Base-by-base conservation (phyloP, 2,888 invertebrate species). In the Cancer borealis region DNA sequence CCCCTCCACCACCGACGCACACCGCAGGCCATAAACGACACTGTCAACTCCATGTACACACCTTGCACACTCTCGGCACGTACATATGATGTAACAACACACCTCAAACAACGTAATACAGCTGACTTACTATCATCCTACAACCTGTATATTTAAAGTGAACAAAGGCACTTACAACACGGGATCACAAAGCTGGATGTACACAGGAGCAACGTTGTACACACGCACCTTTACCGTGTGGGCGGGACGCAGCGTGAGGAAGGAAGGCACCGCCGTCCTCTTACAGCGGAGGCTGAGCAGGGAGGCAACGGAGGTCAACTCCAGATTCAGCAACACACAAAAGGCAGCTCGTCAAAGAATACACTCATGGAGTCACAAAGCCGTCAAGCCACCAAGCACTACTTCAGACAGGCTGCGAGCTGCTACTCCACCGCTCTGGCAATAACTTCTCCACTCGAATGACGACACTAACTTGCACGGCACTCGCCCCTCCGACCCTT, bases 401-500 rank as follows among this genome's bases (percentile, higher is more conserved):
- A 26, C 79, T 79, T 14, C 30, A 79, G 79, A 79, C 79, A 79
- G 73, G 73, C n/a, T n/a, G 73, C 4, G 3, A 26, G 30, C 79
- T 30, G 79, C 79, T 79, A 79, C 79, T 79, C 79, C 79, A 8
- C 30, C 79, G 79, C 79, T 79, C 5, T 10, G 79, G 79, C 30
- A 30, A 79, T 79, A 79, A 79, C 79, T 79, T 30, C 79, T 30
- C 79, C 79, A 79, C 79, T 79, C 79, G 12, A 30, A 30, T 79
- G 79, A 79, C 79, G 30, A 79, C 79, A 79, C 79, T 79, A 30
- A 26, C 79, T 79, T 79, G 79, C 79, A 79, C 79, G 79, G 79
- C 26, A 30, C 79, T 79, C 30, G 79, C 79, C 79, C 79, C 79
- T 79, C 79, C 79, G 79, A 79, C 79, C 26, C 79, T 79, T 21